These are phyloP conservation scores for Ardeotis arabs DNA, from an alignment of 2,113 vertebrate genomes.

Conservation along the genomic window DNA sequence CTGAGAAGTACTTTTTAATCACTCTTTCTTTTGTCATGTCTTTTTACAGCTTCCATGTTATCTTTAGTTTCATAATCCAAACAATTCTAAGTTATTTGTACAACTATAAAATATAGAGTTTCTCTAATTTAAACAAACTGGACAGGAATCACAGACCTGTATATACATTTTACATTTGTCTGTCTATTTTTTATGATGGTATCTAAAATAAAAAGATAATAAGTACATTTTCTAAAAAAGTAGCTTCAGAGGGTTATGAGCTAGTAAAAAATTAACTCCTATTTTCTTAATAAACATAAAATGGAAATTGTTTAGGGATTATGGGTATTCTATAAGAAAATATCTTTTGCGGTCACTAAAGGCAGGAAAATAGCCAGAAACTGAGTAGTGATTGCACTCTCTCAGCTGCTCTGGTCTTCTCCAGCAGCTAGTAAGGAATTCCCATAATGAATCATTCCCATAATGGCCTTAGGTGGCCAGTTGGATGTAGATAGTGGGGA, in stretches of 20 bases:
- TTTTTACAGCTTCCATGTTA: constrained; percentile 26
- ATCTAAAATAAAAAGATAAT: constrained; percentile 22
- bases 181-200: constrained; percentile 35
- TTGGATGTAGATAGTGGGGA: background rate
- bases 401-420: background rate
- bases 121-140: constrained; percentile 46
- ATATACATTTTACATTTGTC: constrained; percentile 44
- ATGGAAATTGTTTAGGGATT: background rate
- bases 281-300: constrained; percentile 24
- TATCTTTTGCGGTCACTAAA: background rate
- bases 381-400: background rate
- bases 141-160: constrained; percentile 35
- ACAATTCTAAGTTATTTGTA: constrained; percentile 13
- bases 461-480: background rate
- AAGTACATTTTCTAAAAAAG: background rate
- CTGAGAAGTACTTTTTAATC: constrained; percentile 2
- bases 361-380: background rate
- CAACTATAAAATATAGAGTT: constrained; percentile 65
- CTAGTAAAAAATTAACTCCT: background rate
- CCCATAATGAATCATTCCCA: background rate
- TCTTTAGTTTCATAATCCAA: constrained; percentile 59
- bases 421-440: background rate
- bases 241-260: background rate
- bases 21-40: background rate
- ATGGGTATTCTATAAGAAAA: background rate